Conservation (phyloP, 2,113 vertebrate genomes). For the Pangasianodon gigas region DNA sequence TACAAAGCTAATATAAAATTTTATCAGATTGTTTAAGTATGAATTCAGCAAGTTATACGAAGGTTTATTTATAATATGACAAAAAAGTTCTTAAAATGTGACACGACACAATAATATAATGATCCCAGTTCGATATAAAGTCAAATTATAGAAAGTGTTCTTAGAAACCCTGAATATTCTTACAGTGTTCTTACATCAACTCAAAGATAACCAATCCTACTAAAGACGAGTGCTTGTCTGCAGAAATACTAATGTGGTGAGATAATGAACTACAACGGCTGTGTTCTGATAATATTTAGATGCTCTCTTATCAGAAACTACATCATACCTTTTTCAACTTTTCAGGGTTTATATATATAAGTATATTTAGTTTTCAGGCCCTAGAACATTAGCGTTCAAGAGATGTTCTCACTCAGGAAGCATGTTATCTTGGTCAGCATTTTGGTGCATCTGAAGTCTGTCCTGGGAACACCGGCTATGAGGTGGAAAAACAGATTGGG, state of each 20-base stretch:
- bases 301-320: too few species aligned
- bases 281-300: too few species aligned
- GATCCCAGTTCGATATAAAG: not conserved
- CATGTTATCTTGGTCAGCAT: too few species aligned
- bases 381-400: too few species aligned
- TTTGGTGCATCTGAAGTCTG: too few species aligned
- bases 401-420: too few species aligned
- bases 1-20: slow-evolving; percentile 4
- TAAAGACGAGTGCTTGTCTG: not conserved
- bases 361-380: not conserved
- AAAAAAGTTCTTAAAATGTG: not conserved
- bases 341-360: too few species aligned
- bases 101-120: not conserved
- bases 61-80: not conserved
- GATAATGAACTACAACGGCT: too few species aligned
- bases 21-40: not conserved
- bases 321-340: too few species aligned
- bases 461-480: too few species aligned
- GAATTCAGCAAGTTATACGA: too few species aligned
- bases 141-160: not conserved
- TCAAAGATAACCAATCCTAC: not conserved
- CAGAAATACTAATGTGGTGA: not conserved
- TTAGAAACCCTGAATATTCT: not conserved
- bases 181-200: not conserved
- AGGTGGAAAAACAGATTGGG: too few species aligned